Conservation (phyloP, 2,888 invertebrate species). For the Agrochola macilenta region DNA sequence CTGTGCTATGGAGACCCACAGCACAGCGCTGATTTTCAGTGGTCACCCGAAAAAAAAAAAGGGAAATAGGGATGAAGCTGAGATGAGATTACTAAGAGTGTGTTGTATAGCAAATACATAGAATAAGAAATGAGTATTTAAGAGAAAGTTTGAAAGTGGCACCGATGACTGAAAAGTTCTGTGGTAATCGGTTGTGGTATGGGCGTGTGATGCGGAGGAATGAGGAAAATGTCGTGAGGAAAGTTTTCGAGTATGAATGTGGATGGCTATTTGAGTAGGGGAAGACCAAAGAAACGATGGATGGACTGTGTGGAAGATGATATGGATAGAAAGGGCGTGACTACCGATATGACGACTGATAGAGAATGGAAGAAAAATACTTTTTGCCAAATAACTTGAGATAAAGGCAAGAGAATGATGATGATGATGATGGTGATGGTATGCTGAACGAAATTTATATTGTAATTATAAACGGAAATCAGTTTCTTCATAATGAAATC, state of each 20-base stretch:
- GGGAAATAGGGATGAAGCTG: no score
- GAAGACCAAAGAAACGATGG: background rate
- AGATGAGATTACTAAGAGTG: background rate
- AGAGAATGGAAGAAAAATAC: background rate
- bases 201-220: background rate
- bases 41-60: no score
- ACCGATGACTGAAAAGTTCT: background rate
- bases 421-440: background rate
- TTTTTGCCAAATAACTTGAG: background rate
- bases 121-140: background rate
- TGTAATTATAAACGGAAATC: background rate
- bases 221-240: background rate
- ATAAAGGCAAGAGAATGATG: no score
- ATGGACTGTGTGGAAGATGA: background rate
- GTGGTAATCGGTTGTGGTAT: background rate
- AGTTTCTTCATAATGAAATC: background rate
- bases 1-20: no score
- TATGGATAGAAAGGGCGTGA: background rate
- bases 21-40: no score
- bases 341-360: background rate
- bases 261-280: background rate
- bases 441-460: no score
- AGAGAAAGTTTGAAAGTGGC: background rate
- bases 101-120: background rate
- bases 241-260: background rate